Evolutionary conservation across 2,113 vertebrate species (phyloP).

Genomic region (Caloenas nicobarica): DNA sequence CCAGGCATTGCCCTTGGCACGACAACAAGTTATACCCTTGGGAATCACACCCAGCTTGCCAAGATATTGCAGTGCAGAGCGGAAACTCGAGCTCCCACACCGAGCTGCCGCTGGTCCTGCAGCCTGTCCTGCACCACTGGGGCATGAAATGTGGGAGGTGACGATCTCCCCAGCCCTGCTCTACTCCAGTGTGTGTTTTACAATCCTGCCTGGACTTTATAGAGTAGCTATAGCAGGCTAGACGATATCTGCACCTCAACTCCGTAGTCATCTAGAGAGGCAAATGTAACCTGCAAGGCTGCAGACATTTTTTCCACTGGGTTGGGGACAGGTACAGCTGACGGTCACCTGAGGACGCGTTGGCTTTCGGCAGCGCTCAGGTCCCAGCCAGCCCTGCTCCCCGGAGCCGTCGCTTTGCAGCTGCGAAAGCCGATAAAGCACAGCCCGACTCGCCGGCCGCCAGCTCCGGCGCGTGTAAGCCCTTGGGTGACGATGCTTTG

Average conservation of each 20-base stretch:
- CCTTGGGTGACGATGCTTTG: background rate
- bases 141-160: background rate
- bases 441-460: background rate
- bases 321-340: background rate
- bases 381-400: background rate
- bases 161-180: background rate
- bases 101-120: background rate
- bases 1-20: background rate
- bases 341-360: fast-evolving
- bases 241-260: background rate
- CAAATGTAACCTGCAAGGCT: background rate
- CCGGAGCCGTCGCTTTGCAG: background rate
- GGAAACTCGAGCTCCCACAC: background rate
- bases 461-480: background rate
- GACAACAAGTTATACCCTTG: background rate
- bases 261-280: background rate
- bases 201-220: background rate
- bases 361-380: fast-evolving
- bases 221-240: background rate
- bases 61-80: background rate
- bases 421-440: background rate
- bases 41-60: background rate
- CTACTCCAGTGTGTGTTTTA: no score
- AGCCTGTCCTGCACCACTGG: background rate
- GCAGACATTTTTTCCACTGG: background rate